Base-by-base conservation (phyloP, 2,797 vertebrate genomes). In the Rhinella marina region DNA sequence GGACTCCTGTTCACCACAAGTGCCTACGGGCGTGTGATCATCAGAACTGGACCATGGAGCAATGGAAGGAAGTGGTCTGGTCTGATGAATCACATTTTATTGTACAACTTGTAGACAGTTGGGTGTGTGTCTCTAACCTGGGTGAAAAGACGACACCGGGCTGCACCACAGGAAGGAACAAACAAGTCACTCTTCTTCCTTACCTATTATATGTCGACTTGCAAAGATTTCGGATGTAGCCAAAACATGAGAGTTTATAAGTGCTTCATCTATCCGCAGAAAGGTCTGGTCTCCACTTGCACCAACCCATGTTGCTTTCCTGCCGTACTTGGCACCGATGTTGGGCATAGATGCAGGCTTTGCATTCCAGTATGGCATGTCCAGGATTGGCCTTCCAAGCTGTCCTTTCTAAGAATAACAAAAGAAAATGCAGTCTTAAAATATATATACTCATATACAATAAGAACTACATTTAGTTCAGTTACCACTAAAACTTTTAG, bases 191-290 rank as follows among this genome's bases (percentile, higher is more conserved):
- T 48, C 19, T 2, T 10, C 11, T 89, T 23, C n/a, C 93, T 95
- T 95, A 94, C 97, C 97, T 94, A 99, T 99, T 90, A 99, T 99
- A 92, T 98, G 97, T 91, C 97, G 97, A 95, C 98, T 99, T 90
- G 98, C 98, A 94, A 99, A 99, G 92, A 99, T 99, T 94, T 99
- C 98, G 2, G 98, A 99, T 62, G 98, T 99, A 88, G 98, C 97
- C 76, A 99, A 94, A 79, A 99, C 98, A 50, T 99, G 98, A 81
- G 98, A 98, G 94, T 99, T 99, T 92, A 99, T 99, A 54, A 99
- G 97, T 48, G 98, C 98, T 95, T 99, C 98, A 21, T 99, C 98
- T 0, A 99, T 99, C 85, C 98, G 94, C 84, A 99, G 94, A 90
- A 99, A 99, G 2, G 98, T 99, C 94, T 99, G 98, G 93, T 99